Base-by-base conservation (phyloP, 2,113 vertebrate species). In the Ardeotis arabs region DNA sequence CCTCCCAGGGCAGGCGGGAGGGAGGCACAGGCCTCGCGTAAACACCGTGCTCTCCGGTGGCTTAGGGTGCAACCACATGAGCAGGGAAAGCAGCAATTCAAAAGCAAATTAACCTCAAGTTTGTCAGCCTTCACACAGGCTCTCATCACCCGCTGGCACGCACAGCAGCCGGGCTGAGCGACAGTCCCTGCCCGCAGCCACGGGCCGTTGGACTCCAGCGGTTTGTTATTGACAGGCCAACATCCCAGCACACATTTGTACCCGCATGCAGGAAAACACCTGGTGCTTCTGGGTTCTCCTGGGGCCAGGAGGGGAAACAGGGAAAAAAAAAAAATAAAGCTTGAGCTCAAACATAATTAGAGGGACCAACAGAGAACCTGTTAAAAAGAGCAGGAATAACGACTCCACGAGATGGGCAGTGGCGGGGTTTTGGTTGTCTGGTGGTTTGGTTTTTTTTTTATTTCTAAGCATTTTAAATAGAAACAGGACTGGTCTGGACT, bases 161-260 rank as follows among this genome's bases (percentile, higher is more conserved):
- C 14, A 10, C 6, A 74, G 58, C 49, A 44, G 63, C 13, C 5
- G 25, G 44, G 72, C 3, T 28, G 47, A 35, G 55, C 0, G 1
- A 39, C 13, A 66, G 35, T 78, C 58, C 31, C 39, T 45, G 41
- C 33, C 58, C 16, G 0, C 53, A 45, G 39, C 64, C 80, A 47
- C 1, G 1, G 4, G 53, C 18, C 28, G 0, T 10, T 3, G 9
- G 62, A 17, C n/a, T 18, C 8, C 87, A n/a, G 35, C 8, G 0
- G 10, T 8, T 72, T 2, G 6, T 20, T 35, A 10, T 1, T 13
- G 21, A 35, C 13, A 31, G 29, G 16, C 23, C n/a, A 14, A 55
- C 0, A 0, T 3, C 18, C 21, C 77, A 50, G 33, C 21, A 70
- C 49, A 66, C 13, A 29, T 11, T 12, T 12, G 5, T 35, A 47